Conservation (phyloP, 2,113 vertebrate genomes). For the Mormyrus iriodes region DNA sequence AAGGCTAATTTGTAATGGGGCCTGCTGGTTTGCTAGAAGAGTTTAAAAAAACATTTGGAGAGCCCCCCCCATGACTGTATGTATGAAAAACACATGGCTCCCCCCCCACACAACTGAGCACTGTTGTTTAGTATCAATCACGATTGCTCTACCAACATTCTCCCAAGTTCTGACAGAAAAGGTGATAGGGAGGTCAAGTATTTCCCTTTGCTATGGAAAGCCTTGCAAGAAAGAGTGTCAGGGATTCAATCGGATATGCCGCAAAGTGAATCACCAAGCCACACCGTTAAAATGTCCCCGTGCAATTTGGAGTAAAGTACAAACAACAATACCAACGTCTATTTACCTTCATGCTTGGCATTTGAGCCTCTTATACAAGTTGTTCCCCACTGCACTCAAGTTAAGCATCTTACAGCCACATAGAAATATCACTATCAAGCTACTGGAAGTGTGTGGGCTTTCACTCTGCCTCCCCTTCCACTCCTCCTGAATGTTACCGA, state of each 20-base stretch:
- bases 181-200: background rate
- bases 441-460: background rate
- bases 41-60: constrained; percentile 1
- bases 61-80: background rate
- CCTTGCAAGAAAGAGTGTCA: background rate
- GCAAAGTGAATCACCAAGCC: background rate
- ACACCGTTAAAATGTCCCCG: background rate
- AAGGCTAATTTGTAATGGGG: background rate
- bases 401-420: background rate
- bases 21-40: background rate
- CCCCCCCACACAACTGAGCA: background rate
- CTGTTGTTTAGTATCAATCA: background rate
- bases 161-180: background rate
- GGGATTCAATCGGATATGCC: background rate
- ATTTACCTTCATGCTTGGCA: background rate
- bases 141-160: background rate
- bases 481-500: background rate
- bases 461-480: background rate
- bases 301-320: background rate
- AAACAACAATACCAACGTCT: background rate
- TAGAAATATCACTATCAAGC: background rate
- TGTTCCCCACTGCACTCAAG: background rate
- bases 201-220: background rate
- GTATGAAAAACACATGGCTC: background rate
- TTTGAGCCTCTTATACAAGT: background rate